Evolutionary conservation across 2,113 vertebrate species (phyloP).

Genomic region (Leptobrachium leishanense): DNA sequence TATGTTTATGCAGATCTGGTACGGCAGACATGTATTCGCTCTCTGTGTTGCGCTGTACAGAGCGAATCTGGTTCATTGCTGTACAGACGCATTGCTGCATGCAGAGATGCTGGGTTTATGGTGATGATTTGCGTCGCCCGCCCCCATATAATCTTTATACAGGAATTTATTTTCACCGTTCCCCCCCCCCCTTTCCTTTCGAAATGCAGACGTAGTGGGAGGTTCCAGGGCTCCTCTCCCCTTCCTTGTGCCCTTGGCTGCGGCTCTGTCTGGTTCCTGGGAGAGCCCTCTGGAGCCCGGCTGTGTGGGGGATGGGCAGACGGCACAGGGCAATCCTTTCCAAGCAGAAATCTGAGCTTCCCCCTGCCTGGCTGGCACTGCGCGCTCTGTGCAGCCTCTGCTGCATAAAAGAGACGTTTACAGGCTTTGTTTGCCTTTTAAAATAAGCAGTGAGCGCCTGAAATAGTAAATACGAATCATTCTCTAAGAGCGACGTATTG

Average conservation of each 20-base stretch:
- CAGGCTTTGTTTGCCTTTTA: not conserved
- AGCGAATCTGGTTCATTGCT: not conserved
- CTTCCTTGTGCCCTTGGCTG: conserved; percentile 5
- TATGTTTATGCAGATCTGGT: too few relatives aligned
- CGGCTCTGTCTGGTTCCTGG: conserved; percentile 35
- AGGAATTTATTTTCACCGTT: not conserved
- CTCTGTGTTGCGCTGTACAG: too few relatives aligned
- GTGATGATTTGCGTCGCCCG: not conserved
- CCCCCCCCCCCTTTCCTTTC: too few relatives aligned
- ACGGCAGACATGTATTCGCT: too few relatives aligned
- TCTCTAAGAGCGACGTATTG: too few relatives aligned
- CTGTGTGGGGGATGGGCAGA: conserved; percentile 37
- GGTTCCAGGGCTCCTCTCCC: not conserved
- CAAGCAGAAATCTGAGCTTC: conserved; percentile 36
- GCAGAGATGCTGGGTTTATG: not conserved
- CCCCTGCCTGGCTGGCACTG: not conserved
- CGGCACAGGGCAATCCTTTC: conserved; percentile 42
- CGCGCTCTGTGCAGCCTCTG: not conserved
- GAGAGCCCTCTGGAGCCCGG: conserved; percentile 36
- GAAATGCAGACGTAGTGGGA: not conserved
- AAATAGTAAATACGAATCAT: too few relatives aligned
- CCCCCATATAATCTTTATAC: too few relatives aligned
- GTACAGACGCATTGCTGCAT: conserved; percentile 32
- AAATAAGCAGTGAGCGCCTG: too few relatives aligned
- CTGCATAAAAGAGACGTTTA: not conserved